Percentiles rank a stretch among this genome's conserved stretches.
These are phyloP conservation scores for Tonatia bakeri DNA, from an alignment of 2,113 vertebrate species.

Conservation along the genomic window DNA sequence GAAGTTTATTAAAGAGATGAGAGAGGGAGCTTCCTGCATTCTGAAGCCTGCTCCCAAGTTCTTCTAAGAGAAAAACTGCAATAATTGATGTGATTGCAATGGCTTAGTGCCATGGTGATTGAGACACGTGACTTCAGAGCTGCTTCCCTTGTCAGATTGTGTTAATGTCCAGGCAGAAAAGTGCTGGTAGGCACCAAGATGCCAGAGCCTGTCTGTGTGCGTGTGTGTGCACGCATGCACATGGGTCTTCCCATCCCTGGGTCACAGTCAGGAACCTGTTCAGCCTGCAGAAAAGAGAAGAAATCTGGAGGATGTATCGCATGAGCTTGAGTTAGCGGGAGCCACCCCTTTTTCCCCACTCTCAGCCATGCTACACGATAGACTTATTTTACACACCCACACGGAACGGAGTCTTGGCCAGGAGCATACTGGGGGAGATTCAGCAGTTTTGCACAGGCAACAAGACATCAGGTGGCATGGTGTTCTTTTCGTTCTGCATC, in stretches of 20 bases:
- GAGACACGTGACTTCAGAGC: conserved; percentile 77
- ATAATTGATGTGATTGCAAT: conserved; percentile 77
- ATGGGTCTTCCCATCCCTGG: neutral
- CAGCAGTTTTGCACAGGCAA: neutral
- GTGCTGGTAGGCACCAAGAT: conserved; percentile 47
- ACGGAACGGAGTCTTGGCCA: neutral
- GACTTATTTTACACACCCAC: neutral
- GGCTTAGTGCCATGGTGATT: conserved; percentile 70
- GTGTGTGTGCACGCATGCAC: neutral
- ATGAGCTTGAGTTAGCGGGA: neutral
- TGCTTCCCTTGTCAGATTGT: conserved; percentile 81
- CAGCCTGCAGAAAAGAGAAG: conserved; percentile 71
- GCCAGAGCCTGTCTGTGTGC: conserved; percentile 61
- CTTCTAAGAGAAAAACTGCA: conserved; percentile 73
- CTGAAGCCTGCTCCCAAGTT: neutral
- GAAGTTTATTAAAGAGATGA: conserved; percentile 44
- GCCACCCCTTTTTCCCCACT: neutral
- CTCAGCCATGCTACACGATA: neutral
- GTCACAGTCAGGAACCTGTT: conserved; percentile 55
- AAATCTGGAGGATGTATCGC: conserved; percentile 25
- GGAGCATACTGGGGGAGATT: neutral
- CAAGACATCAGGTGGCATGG: neutral
- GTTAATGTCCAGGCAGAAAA: conserved; percentile 74
- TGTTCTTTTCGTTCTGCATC: neutral
- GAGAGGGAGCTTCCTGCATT: conserved; percentile 46